A percentile compares a stretch with the other conserved stretches of the same genome.
These are phyloP conservation scores for Aspidapion aeneum DNA, from an alignment of 2,888 invertebrate genomes.

Conservation along the genomic window DNA sequence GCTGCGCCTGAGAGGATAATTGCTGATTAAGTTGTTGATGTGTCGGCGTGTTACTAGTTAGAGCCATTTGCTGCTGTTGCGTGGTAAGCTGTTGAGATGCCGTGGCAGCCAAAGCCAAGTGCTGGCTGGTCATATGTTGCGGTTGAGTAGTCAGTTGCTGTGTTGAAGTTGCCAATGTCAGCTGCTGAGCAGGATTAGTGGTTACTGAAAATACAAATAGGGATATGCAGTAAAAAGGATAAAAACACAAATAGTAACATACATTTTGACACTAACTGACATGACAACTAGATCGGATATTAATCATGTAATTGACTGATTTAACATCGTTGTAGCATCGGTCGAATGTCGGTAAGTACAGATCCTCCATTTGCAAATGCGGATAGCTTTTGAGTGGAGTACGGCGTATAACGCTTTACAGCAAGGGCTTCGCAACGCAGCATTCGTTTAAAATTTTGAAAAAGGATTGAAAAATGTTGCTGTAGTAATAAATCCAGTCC, in stretches of 20 bases:
- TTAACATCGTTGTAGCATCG: too few species aligned
- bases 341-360: too few species aligned
- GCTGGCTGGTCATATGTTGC: constrained; percentile 41
- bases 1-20: constrained; percentile 39
- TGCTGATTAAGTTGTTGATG: constrained; percentile 34
- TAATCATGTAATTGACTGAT: too few species aligned
- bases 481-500: too few species aligned
- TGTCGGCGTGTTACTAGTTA: constrained; percentile 29
- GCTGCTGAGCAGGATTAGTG: constrained; percentile 46
- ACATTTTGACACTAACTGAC: background rate
- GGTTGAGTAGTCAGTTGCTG: constrained; percentile 42
- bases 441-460: too few species aligned
- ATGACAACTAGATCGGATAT: too few species aligned
- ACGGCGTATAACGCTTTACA: too few species aligned
- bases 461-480: too few species aligned
- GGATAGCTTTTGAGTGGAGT: too few species aligned
- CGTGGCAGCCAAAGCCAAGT: constrained; percentile 36
- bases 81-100: constrained; percentile 32
- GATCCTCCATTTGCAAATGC: too few species aligned
- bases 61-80: constrained; percentile 32
- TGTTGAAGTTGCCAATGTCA: constrained; percentile 43
- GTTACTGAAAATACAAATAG: constrained; percentile 37
- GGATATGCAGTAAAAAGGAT: constrained; percentile 6
- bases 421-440: too few species aligned
- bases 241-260: background rate